Evolutionary conservation across 2,113 vertebrate species (phyloP).

Genomic region (Eulemur rufifrons): DNA sequence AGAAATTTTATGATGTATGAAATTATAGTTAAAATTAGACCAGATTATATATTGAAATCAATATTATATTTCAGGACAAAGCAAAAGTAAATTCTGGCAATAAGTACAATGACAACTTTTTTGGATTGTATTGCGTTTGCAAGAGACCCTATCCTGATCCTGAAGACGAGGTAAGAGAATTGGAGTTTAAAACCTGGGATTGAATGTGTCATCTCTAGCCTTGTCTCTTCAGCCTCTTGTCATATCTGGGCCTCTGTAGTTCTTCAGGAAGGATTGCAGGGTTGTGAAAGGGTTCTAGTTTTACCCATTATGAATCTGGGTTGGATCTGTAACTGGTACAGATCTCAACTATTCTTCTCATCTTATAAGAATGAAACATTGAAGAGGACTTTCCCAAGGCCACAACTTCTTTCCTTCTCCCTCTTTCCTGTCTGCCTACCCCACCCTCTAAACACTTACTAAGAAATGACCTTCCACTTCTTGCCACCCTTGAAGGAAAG

Average conservation of each 20-base stretch:
- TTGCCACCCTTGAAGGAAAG: background rate
- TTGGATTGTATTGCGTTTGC: conserved; percentile 94
- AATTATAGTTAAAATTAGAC: conserved; percentile 30
- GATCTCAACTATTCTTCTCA: background rate
- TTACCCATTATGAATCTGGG: background rate
- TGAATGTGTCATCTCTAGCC: background rate
- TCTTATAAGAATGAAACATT: background rate
- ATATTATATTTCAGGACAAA: conserved; percentile 87
- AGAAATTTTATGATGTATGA: background rate
- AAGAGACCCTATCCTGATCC: conserved; percentile 95
- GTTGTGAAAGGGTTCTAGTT: background rate
- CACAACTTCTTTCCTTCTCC: background rate
- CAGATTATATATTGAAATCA: conserved; percentile 20
- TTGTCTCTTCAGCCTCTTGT: background rate
- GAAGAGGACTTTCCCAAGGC: background rate
- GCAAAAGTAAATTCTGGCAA: conserved; percentile 89
- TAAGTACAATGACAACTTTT: conserved; percentile 96
- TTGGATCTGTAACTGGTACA: background rate
- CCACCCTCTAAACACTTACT: background rate
- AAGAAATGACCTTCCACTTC: background rate
- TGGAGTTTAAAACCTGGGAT: background rate
- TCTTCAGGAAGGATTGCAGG: background rate
- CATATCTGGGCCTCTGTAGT: background rate
- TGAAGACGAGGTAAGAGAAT: conserved; percentile 90
- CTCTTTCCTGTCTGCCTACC: background rate